phyloP scores from a whole-genome alignment of 2,888 invertebrate species.

The Thera britannica region DNA sequence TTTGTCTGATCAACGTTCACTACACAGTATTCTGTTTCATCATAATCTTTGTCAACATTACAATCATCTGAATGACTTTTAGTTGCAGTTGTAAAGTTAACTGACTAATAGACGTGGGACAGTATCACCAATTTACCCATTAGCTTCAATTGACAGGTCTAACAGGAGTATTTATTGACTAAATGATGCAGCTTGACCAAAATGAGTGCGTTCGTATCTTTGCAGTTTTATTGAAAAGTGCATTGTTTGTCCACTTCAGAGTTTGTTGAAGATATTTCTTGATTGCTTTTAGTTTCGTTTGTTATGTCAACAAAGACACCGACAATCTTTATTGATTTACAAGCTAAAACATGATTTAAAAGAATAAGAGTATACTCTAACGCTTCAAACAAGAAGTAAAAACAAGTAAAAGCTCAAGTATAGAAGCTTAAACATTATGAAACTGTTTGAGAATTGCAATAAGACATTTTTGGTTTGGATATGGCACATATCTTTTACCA shows the following conservation, averaged over 20 bases:
- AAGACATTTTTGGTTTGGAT: slow-evolving; percentile 3
- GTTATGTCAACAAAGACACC: background rate
- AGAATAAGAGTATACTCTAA: too few relatives aligned
- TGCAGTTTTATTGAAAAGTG: slow-evolving; percentile 21
- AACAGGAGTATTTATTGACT: slow-evolving; percentile 51
- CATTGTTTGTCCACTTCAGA: slow-evolving; percentile 5
- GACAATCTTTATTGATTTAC: background rate
- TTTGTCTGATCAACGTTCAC: too few relatives aligned
- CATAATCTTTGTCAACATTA: background rate
- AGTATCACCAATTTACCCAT: slow-evolving; percentile 62
- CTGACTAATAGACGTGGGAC: slow-evolving; percentile 52
- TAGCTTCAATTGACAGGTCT: slow-evolving; percentile 60
- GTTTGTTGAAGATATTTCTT: background rate
- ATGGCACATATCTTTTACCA: slow-evolving; percentile 16
- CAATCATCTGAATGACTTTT: slow-evolving; percentile 25
- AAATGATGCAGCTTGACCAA: slow-evolving; percentile 35
- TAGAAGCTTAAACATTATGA: background rate
- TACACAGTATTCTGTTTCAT: background rate
- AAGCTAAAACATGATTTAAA: background rate
- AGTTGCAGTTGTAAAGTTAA: slow-evolving; percentile 40
- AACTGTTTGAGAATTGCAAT: slow-evolving; percentile 1
- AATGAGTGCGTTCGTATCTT: slow-evolving; percentile 22
- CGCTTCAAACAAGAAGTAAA: too few relatives aligned
- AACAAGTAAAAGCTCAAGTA: too few relatives aligned
- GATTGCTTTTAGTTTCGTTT: slow-evolving; percentile 7